Conservation (phyloP, 2,888 invertebrate genomes). For the Caradrina kadenii region DNA sequence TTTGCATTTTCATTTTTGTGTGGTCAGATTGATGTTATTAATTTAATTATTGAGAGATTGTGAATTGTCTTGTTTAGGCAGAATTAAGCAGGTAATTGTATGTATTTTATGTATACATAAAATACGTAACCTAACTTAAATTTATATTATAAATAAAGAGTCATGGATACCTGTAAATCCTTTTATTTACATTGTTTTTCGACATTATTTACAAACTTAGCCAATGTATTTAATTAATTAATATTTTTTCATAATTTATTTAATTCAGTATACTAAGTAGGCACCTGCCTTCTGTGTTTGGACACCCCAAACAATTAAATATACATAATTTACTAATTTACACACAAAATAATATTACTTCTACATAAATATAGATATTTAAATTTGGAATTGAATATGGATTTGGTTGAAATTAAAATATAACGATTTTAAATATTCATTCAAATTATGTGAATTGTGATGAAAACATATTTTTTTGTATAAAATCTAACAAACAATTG, state of each 20-base stretch:
- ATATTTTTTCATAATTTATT: not conserved
- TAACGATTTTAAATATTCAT: not conserved
- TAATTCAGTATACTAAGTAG: not conserved
- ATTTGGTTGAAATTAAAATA: not conserved
- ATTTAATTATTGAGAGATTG: too few relatives aligned
- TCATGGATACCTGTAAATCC: not conserved
- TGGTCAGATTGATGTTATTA: too few relatives aligned
- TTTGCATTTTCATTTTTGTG: too few relatives aligned
- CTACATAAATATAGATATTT: not conserved
- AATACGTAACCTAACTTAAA: too few relatives aligned
- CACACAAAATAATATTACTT: not conserved
- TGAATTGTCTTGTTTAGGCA: too few relatives aligned
- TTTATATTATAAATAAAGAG: not conserved
- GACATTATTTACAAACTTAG: slow-evolving; percentile 40
- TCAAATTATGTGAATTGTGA: not conserved
- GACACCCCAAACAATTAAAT: not conserved
- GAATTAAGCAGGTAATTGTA: too few relatives aligned
- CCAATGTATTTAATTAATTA: not conserved
- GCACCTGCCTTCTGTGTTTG: not conserved
- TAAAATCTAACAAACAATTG: not conserved
- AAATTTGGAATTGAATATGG: not conserved
- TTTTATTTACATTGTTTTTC: slow-evolving; percentile 23
- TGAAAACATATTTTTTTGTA: not conserved
- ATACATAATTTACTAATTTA: not conserved
- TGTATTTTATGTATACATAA: too few relatives aligned